These are phyloP conservation scores for Lasioglossum albipes DNA, from an alignment of 1,140 invertebrate genomes.

Conservation along the genomic window DNA sequence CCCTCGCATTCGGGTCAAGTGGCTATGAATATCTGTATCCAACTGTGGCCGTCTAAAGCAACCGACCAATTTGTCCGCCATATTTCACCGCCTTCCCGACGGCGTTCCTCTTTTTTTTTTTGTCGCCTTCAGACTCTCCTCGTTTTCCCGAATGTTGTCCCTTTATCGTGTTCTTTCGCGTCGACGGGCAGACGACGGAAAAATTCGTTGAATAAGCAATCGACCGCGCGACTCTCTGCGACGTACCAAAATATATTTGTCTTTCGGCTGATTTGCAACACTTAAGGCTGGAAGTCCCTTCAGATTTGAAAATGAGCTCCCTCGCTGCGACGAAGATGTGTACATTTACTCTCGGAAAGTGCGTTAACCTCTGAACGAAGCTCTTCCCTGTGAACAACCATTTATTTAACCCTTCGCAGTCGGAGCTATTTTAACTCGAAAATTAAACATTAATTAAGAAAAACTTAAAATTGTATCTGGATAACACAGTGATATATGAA, in stretches of 20 bases:
- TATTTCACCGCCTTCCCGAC: slow-evolving; percentile 47
- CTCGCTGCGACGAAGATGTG: not conserved
- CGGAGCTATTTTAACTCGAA: too few relatives aligned
- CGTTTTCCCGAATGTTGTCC: slow-evolving; percentile 9
- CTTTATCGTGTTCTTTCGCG: not conserved
- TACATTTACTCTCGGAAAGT: not conserved
- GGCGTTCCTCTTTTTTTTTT: slow-evolving; percentile 33
- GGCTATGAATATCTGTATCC: slow-evolving; percentile 66
- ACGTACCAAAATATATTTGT: not conserved
- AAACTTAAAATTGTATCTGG: too few relatives aligned
- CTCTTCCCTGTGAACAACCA: too few relatives aligned
- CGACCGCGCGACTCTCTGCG: not conserved
- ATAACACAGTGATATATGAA: too few relatives aligned
- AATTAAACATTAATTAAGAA: too few relatives aligned
- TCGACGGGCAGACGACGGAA: not conserved
- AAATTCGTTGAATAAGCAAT: slow-evolving; percentile 4
- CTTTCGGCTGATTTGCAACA: not conserved
- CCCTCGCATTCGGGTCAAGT: slow-evolving; percentile 64
- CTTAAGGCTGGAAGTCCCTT: not conserved
- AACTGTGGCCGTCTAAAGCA: slow-evolving; percentile 55
- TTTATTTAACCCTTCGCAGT: too few relatives aligned
- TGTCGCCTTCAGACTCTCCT: not conserved
- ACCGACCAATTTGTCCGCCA: slow-evolving; percentile 59
- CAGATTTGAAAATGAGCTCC: not conserved
- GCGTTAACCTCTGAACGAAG: too few relatives aligned